Conservation (phyloP, 2,113 vertebrate genomes). For the Apodemus speciosus region DNA sequence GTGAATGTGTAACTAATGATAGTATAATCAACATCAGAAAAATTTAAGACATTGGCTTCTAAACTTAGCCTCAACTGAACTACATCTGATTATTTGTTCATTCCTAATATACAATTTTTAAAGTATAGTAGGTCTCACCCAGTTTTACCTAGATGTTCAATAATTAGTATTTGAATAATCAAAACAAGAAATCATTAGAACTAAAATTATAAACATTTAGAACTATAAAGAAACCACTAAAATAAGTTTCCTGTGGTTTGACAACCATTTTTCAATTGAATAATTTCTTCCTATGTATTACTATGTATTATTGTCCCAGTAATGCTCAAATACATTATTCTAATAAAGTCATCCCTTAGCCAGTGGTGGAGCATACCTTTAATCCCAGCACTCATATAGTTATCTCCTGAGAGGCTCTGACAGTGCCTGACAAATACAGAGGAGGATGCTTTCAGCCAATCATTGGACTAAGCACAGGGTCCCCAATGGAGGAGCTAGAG, state of each 20-base stretch:
- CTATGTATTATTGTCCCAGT: not conserved
- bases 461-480: too few relatives aligned
- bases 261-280: not conserved
- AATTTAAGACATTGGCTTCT: not conserved
- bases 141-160: constrained; percentile 18
- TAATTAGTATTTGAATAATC: not conserved
- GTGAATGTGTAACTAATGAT: constrained; percentile 1
- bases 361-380: not conserved
- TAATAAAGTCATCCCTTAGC: constrained; percentile 6
- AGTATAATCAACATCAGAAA: not conserved
- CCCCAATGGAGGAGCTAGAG: too few relatives aligned
- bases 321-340: not conserved
- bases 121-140: not conserved
- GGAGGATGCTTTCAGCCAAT: too few relatives aligned
- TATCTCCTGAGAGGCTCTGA: too few relatives aligned
- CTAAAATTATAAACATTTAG: not conserved
- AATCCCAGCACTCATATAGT: not conserved
- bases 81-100: not conserved
- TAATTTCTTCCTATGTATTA: not conserved
- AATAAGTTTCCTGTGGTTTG: constrained; percentile 6
- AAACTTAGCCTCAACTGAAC: constrained; percentile 26
- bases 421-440: too few relatives aligned
- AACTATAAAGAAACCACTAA: not conserved
- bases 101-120: not conserved
- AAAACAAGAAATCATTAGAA: constrained; percentile 39